Conservation (phyloP, 2,888 invertebrate genomes). For the Acleris laterana region DNA sequence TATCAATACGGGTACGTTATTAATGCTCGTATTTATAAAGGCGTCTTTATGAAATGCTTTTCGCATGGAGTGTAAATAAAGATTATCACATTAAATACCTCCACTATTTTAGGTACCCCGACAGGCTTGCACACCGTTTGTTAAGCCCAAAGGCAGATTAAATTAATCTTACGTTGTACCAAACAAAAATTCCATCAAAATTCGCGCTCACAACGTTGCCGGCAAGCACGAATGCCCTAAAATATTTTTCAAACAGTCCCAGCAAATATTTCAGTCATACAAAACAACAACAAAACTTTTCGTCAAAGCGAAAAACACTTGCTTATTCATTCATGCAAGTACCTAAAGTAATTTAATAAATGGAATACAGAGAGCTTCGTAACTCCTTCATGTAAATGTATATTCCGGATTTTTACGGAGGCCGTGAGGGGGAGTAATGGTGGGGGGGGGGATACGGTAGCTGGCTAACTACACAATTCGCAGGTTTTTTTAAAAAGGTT, state of each 20-base stretch:
- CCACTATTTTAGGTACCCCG: too few species aligned
- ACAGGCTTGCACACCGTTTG: too few species aligned
- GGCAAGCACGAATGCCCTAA: not conserved
- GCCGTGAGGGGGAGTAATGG: not conserved
- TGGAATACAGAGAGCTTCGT: conserved; percentile 51
- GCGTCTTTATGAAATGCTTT: too few species aligned
- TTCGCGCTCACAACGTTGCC: too few species aligned
- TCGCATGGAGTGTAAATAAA: too few species aligned
- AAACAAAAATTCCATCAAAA: too few species aligned
- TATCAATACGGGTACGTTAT: too few species aligned
- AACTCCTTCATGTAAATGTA: conserved; percentile 45
- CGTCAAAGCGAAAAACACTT: conserved; percentile 45
- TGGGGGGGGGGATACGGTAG: not conserved
- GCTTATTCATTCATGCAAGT: conserved; percentile 55
- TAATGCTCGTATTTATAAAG: too few species aligned
- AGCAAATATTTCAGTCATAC: conserved; percentile 27
- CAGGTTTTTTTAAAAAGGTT: conserved; percentile 3
- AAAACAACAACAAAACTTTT: conserved; percentile 40
- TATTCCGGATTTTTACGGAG: conserved; percentile 20
- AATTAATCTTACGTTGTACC: too few species aligned
- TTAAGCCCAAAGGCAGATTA: too few species aligned
- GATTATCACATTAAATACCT: too few species aligned
- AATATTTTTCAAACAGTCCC: conserved; percentile 27
- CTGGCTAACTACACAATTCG: not conserved
- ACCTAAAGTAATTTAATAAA: conserved; percentile 67